Evolutionary conservation across 2,888 invertebrate genomes (phyloP).

Genomic region (Erebia aethiops): DNA sequence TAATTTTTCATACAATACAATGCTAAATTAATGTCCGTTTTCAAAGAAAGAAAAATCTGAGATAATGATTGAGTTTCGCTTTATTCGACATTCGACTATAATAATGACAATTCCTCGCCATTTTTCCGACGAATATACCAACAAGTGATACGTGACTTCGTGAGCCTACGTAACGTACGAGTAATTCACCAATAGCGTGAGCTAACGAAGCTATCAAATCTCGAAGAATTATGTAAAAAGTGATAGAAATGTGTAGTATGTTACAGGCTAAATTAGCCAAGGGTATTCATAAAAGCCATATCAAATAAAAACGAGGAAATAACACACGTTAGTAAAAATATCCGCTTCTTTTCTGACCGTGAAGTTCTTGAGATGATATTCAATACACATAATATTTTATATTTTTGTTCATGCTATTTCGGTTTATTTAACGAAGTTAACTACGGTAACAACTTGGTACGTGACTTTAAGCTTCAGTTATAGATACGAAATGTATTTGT

Average conservation of each 20-base stretch:
- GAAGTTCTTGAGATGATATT: constrained; percentile 9
- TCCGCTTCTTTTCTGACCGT: constrained; percentile 1
- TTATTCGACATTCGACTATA: no score
- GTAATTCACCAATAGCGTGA: no score
- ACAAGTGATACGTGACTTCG: no score
- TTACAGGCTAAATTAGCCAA: not conserved
- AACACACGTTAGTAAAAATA: not conserved
- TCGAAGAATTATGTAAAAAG: not conserved
- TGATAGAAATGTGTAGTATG: no score
- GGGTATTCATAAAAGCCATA: constrained; percentile 10
- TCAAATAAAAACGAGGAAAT: constrained; percentile 8
- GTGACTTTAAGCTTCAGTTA: constrained; percentile 26
- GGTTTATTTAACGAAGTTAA: constrained; percentile 5
- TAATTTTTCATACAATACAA: no score
- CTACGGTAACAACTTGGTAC: constrained; percentile 17
- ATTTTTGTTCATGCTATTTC: not conserved
- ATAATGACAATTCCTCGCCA: no score
- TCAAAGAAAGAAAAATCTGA: no score
- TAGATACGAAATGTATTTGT: constrained; percentile 35
- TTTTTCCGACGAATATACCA: no score
- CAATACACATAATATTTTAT: not conserved
- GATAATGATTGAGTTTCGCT: no score
- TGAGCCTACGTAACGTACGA: no score
- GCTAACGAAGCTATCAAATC: no score
- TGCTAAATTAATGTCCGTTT: no score